These are phyloP conservation scores for Drosophila punjabiensis DNA, from an alignment of 1,140 invertebrate genomes.

Conservation along the genomic window DNA sequence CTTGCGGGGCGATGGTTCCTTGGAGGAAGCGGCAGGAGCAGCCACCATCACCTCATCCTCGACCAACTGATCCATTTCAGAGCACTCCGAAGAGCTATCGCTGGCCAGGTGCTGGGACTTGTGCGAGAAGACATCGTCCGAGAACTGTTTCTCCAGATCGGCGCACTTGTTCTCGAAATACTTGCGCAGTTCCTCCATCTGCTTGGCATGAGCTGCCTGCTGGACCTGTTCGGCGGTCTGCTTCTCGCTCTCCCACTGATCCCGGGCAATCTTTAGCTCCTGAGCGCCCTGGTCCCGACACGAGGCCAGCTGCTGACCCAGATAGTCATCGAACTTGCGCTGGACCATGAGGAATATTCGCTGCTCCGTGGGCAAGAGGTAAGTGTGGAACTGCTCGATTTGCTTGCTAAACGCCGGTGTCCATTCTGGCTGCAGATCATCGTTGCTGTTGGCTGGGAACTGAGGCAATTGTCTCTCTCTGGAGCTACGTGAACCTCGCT, in stretches of 20 bases:
- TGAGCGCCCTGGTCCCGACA: slow-evolving; percentile 85
- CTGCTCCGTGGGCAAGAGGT: slow-evolving; percentile 84
- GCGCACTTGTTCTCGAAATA: slow-evolving; percentile 92
- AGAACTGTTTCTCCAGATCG: slow-evolving; percentile 91
- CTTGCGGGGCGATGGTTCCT: slow-evolving; percentile 73
- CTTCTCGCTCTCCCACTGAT: slow-evolving; percentile 78
- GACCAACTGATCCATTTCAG: slow-evolving; percentile 72
- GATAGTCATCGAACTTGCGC: slow-evolving; percentile 86
- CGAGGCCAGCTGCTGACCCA: slow-evolving; percentile 86
- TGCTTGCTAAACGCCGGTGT: slow-evolving; percentile 76
- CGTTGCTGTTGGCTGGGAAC: slow-evolving; percentile 38
- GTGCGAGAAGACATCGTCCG: slow-evolving; percentile 90
- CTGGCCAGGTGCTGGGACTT: slow-evolving; percentile 86
- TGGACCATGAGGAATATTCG: slow-evolving; percentile 85
- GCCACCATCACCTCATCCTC: slow-evolving; percentile 40
- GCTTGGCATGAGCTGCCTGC: slow-evolving; percentile 88
- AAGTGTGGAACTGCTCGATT: slow-evolving; percentile 85
- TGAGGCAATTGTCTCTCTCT: slow-evolving; percentile 79
- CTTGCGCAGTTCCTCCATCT: slow-evolving; percentile 91
- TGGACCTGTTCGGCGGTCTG: slow-evolving; percentile 85
- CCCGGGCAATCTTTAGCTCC: slow-evolving; percentile 85
- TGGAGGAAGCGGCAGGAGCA: slow-evolving; percentile 22
- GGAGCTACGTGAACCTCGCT: slow-evolving; percentile 70
- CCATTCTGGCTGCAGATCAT: slow-evolving; percentile 77
- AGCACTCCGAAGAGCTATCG: slow-evolving; percentile 77